phyloP scores from a whole-genome alignment of 2,888 invertebrate species.

The Andrena praecox region DNA sequence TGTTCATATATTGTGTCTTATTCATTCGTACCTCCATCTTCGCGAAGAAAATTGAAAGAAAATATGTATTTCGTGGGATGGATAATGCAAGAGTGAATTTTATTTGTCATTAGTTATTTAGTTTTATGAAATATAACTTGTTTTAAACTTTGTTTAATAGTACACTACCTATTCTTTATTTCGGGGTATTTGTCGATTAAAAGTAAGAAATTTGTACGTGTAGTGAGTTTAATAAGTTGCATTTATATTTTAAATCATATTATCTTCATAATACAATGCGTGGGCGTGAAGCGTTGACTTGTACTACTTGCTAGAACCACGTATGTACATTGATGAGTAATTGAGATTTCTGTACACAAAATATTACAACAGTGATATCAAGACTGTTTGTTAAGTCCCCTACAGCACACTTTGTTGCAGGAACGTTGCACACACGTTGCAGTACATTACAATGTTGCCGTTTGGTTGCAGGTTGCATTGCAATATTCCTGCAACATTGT shows the following conservation, averaged over 20 bases:
- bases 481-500: too few species aligned
- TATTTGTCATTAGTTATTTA: neutral
- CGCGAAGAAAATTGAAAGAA: neutral
- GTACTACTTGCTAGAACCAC: neutral
- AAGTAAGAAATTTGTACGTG: neutral
- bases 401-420: too few species aligned
- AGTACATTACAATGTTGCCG: too few species aligned
- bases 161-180: too few species aligned
- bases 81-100: neutral
- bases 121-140: too few species aligned
- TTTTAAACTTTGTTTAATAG: too few species aligned
- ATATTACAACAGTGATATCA: neutral
- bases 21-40: too few species aligned
- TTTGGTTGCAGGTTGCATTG: too few species aligned
- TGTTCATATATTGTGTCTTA: neutral
- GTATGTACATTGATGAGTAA: neutral
- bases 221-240: neutral
- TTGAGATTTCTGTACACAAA: neutral
- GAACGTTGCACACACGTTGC: too few species aligned
- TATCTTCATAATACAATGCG: neutral
- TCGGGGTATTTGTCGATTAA: too few species aligned
- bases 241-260: neutral
- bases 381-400: neutral
- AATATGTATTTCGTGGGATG: neutral
- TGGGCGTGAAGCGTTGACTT: conserved; percentile 2